These are phyloP conservation scores for Nyctibius grandis DNA, from an alignment of 2,797 vertebrate species.

Conservation along the genomic window DNA sequence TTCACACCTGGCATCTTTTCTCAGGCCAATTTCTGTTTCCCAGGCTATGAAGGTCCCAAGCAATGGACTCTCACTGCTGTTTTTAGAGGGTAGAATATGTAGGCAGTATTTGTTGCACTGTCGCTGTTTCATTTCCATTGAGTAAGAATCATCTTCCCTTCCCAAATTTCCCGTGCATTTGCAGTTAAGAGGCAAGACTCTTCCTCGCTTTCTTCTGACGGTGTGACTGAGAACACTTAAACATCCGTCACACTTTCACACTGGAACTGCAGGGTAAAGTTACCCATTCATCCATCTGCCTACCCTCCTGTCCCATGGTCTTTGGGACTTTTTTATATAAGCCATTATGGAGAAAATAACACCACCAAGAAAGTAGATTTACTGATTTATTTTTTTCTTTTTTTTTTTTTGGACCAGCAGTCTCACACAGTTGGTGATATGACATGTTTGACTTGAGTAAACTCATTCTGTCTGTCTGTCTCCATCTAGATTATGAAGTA, in stretches of 20 bases:
- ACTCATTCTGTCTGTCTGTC: neutral
- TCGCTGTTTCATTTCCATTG: neutral
- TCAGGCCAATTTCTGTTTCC: neutral
- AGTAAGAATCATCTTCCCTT: neutral
- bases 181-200: neutral
- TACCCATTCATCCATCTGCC: neutral
- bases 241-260: neutral
- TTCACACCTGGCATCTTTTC: neutral
- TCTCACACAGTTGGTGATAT: neutral
- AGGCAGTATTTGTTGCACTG: neutral
- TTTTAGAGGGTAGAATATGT: neutral
- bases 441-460: neutral
- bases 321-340: neutral
- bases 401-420: neutral
- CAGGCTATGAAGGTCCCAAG: neutral
- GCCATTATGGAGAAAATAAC: neutral
- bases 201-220: neutral
- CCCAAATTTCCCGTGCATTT: neutral
- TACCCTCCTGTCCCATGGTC: neutral
- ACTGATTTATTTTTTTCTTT: neutral
- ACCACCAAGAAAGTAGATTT: neutral
- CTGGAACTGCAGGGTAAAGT: neutral
- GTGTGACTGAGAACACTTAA: neutral
- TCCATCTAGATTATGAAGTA: slow-evolving; percentile 47
- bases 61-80: neutral